phyloP scores from a whole-genome alignment of 2,797 vertebrate genomes.

The Characodon lateralis region DNA sequence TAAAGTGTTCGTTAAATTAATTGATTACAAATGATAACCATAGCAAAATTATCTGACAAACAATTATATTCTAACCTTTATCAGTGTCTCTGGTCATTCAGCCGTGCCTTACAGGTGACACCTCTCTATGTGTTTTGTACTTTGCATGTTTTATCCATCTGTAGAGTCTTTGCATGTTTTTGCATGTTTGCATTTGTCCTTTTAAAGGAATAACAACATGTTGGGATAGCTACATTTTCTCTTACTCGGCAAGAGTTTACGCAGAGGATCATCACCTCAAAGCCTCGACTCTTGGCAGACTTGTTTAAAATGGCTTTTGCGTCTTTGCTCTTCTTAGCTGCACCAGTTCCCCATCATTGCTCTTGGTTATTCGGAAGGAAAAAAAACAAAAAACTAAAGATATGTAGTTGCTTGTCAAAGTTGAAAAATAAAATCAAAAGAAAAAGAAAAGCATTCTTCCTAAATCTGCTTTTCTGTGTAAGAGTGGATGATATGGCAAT shows the following conservation, averaged over 20 bases:
- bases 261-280: not conserved
- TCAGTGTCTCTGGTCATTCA: conserved; percentile 33
- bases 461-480: not conserved
- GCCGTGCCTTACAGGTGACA: conserved; percentile 21
- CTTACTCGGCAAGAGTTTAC: not conserved
- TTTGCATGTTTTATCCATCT: conserved; percentile 48
- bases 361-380: no score
- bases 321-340: not conserved
- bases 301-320: not conserved
- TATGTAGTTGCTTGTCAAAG: not conserved
- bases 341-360: no score
- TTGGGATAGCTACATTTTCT: conserved; percentile 4
- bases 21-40: not conserved
- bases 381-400: no score
- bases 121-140: conserved; percentile 37
- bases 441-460: not conserved
- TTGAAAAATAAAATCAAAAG: not conserved
- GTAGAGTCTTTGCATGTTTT: conserved; percentile 36
- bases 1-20: not conserved
- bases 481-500: not conserved
- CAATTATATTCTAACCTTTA: not conserved
- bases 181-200: conserved; percentile 45
- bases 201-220: conserved; percentile 13
- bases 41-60: not conserved
- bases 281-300: not conserved